phyloP scores from a whole-genome alignment of 2,113 vertebrate species.

The Callithrix jacchus region DNA sequence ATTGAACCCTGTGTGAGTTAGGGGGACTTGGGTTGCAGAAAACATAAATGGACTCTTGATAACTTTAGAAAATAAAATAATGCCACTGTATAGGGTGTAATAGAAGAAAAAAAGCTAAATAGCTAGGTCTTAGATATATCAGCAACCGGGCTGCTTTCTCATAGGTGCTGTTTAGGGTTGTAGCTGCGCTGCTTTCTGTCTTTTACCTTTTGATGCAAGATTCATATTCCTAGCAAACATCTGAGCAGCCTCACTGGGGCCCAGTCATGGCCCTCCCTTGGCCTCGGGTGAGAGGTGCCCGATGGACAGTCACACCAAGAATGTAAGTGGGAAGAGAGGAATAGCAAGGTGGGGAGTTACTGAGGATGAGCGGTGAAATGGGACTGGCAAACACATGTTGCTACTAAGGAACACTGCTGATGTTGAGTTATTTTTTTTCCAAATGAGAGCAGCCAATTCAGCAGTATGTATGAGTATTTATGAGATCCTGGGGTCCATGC shows the following conservation, averaged over 20 bases:
- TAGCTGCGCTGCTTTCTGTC: neutral
- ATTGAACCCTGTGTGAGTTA: neutral
- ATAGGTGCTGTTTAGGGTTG: neutral
- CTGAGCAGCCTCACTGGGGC: neutral
- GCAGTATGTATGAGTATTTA: neutral
- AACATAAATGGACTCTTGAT: slow-evolving; percentile 14
- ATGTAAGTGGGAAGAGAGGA: neutral
- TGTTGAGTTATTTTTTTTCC: neutral
- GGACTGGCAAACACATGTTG: neutral
- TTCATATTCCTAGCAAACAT: neutral
- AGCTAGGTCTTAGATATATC: neutral
- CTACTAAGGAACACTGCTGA: neutral
- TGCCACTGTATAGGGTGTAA: neutral
- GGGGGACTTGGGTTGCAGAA: neutral
- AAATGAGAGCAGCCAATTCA: neutral
- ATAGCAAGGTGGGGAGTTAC: neutral
- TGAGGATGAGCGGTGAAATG: neutral
- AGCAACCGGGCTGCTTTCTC: neutral
- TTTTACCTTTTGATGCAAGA: neutral
- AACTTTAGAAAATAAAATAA: slow-evolving; percentile 1
- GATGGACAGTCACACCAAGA: neutral
- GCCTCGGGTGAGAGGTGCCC: neutral
- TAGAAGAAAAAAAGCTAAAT: neutral
- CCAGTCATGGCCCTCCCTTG: neutral
- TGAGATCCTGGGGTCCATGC: neutral